These are phyloP conservation scores for Cladopsammia gracilis DNA, from an alignment of 64 coral and sea anemone genomes.

Conservation along the genomic window DNA sequence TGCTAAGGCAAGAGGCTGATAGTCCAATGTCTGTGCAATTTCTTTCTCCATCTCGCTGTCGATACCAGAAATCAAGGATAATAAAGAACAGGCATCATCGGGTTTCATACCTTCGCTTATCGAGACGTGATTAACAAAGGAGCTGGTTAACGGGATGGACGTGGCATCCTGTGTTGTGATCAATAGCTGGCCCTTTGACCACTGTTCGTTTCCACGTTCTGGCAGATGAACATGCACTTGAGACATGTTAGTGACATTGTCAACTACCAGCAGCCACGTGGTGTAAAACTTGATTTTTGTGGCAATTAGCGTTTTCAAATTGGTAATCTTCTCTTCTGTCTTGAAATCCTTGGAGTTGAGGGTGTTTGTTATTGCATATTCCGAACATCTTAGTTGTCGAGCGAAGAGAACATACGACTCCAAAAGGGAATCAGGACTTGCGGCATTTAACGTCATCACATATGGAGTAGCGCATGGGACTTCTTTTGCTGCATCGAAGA, in stretches of 20 bases:
- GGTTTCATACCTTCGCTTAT: background rate
- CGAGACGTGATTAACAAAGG: background rate
- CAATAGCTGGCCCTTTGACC: background rate
- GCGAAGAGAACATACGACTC: background rate
- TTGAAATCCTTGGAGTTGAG: background rate
- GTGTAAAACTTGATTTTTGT: background rate
- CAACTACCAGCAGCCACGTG: background rate
- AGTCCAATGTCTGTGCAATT: background rate
- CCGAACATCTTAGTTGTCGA: background rate
- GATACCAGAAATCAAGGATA: background rate
- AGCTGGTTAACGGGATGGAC: background rate
- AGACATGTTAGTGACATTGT: too few species aligned
- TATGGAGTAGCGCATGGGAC: background rate
- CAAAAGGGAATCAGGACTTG: background rate
- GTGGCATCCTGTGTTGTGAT: background rate
- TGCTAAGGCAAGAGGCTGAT: conserved; percentile 6
- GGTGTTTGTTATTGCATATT: background rate
- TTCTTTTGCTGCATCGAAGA: background rate
- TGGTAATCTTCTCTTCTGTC: background rate
- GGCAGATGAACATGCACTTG: background rate
- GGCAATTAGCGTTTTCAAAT: background rate
- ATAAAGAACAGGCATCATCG: too few species aligned
- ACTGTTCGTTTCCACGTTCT: background rate
- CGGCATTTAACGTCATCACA: conserved; percentile 29
- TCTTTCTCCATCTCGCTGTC: background rate